Conservation (phyloP, 2,113 vertebrate species). For the Halichoerus grypus region DNA sequence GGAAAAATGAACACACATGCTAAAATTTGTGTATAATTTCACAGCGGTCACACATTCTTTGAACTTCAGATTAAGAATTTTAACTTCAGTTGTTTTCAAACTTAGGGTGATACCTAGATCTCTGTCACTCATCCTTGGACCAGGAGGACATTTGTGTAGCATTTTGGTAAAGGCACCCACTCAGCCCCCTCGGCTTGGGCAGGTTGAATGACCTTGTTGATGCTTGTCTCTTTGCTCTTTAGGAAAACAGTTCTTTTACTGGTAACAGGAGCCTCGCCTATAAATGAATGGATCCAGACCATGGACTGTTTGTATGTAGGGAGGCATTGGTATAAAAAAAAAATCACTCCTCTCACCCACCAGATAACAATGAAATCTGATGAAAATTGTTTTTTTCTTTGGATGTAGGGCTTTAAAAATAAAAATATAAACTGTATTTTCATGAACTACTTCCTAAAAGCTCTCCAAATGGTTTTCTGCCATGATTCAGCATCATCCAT, state of each 20-base stretch:
- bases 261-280: neutral
- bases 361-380: slow-evolving; percentile 1
- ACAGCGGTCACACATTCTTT: neutral
- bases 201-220: neutral
- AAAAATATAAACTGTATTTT: slow-evolving; percentile 54
- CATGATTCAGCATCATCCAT: neutral
- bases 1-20: neutral
- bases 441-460: slow-evolving; percentile 24
- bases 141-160: neutral
- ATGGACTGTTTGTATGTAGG: neutral
- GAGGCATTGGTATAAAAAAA: neutral
- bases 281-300: neutral
- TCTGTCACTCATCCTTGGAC: neutral
- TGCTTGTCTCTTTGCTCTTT: neutral
- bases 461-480: neutral
- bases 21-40: neutral
- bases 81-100: neutral
- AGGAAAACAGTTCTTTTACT: neutral
- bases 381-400: slow-evolving; percentile 42
- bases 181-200: no score
- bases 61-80: neutral
- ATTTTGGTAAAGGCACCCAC: neutral
- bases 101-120: neutral
- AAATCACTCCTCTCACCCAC: neutral
- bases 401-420: slow-evolving; percentile 31